Evolutionary conservation across 2,113 vertebrate genomes (phyloP).

Genomic region (Osmerus eperlanus): DNA sequence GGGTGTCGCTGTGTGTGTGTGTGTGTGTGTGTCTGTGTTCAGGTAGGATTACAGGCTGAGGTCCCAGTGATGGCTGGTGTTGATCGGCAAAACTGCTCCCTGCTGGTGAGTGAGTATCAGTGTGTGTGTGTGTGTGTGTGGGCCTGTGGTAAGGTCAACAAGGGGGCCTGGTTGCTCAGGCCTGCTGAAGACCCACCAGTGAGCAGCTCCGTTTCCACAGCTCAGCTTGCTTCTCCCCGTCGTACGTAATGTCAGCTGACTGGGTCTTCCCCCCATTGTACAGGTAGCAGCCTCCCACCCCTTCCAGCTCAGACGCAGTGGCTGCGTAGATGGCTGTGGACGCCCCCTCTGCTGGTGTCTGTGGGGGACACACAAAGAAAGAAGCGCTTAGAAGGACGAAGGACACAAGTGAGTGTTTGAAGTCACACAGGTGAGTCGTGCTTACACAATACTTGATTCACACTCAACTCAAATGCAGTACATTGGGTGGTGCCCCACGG

Average conservation of each 20-base stretch:
- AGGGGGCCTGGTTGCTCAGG: not conserved
- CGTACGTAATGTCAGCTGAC: constrained; percentile 72
- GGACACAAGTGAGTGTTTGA: too few species aligned
- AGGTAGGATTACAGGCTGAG: too few species aligned
- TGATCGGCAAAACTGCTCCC: not conserved
- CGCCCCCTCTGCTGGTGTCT: constrained; percentile 86
- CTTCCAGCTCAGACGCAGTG: constrained; percentile 76
- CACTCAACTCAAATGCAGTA: too few species aligned
- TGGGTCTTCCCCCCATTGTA: constrained; percentile 77
- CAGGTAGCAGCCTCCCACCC: constrained; percentile 80
- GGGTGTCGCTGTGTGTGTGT: not conserved
- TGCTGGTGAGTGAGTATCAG: not conserved
- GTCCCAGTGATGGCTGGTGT: not conserved
- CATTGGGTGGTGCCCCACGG: too few species aligned
- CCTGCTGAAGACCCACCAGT: constrained; percentile 68
- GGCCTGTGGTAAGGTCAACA: not conserved
- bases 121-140: not conserved
- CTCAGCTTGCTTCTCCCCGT: constrained; percentile 72
- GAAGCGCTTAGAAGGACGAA: not conserved
- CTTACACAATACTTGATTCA: too few species aligned
- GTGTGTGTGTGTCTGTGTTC: too few species aligned
- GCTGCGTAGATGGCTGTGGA: constrained; percentile 78
- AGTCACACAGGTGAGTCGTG: too few species aligned
- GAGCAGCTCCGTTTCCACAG: constrained; percentile 84
- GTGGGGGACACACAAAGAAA: constrained; percentile 22